Evolutionary conservation across 1,140 invertebrate species (phyloP), one percentile per base, ranked within the genome.

Genomic region (Orchestia grillus): DNA sequence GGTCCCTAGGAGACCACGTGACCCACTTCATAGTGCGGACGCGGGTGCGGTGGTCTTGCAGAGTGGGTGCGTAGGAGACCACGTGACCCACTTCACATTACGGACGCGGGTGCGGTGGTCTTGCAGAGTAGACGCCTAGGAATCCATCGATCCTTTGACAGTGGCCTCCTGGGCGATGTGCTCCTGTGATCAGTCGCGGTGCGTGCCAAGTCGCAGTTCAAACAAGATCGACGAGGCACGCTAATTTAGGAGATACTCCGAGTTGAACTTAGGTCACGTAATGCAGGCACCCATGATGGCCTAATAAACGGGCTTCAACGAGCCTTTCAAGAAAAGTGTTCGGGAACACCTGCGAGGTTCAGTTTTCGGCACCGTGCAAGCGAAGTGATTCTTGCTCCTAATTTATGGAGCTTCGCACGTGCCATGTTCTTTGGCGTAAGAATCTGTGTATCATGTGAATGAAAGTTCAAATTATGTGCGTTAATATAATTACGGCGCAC

Each of bases 201-300:
- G 92, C 92, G 92, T 94, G 92, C 44, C 92, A 45, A 47, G 92
- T 94, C 44, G 92, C 44, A 94, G 44, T 94, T 45, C 92, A 94
- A 94, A 94, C 44, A 94, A 44, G 92, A 40, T 94, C 43, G 44
- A 47, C 92, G 92, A 45, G 44, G 92, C 44, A 94, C 41, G 44
- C 44, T 6, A 94, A 94, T 94, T 94, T 45, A 44, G 41, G 62
- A 77, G 62, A 77, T 77, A 94, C 40, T 94, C 41, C 16, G 45
- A 40, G 44, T 47, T 94, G 92, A 94, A 94, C 92, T 45, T 90
- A 42, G 88, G 88, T 90, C 43, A 90, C n/a, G 88, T 77, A 77
- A 77, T 77, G 62, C 62, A 77, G 11, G 62, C 62, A 77, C 62
- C 62, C 36, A 77, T 77, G 62, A 77, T 77, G 62, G 62, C 62